Percentiles rank a stretch among this genome's conserved stretches.
Conservation (phyloP, 1,140 invertebrate species). For the Plutomurus gul region DNA sequence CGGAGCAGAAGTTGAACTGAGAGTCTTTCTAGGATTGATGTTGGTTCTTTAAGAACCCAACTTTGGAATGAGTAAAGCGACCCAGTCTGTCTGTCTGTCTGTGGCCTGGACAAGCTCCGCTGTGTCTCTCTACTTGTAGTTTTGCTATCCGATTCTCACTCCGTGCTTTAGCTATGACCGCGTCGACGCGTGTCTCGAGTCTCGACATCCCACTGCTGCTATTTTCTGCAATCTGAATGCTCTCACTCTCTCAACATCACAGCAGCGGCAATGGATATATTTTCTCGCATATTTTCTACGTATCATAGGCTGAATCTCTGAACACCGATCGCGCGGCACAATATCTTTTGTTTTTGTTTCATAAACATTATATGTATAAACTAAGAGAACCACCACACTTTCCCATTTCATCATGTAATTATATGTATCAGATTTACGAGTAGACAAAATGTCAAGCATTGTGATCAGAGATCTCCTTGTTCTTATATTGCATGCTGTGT, state of each 20-base stretch:
- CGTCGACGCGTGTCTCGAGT: slow-evolving; percentile 15
- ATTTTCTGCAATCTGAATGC: not conserved
- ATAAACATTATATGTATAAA: no score
- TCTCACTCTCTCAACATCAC: not conserved
- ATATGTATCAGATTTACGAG: no score
- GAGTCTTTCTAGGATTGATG: not conserved
- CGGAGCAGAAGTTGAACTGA: slow-evolving; percentile 19
- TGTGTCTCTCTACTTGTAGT: not conserved
- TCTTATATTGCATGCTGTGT: no score
- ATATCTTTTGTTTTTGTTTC: no score
- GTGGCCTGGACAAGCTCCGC: not conserved
- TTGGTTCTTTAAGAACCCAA: not conserved
- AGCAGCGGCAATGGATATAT: not conserved
- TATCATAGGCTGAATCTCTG: no score
- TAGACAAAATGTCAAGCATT: no score
- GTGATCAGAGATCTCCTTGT: no score
- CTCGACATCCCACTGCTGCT: slow-evolving; percentile 2
- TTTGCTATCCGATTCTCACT: not conserved
- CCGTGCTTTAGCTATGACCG: not conserved
- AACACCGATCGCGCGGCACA: no score
- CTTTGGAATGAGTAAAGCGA: slow-evolving; percentile 3
- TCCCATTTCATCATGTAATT: no score
- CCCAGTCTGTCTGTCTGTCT: not conserved
- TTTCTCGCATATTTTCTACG: not conserved
- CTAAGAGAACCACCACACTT: no score